These are phyloP conservation scores for Masnerella sp. DNA, from an alignment of 2,888 invertebrate genomes.

Conservation along the genomic window DNA sequence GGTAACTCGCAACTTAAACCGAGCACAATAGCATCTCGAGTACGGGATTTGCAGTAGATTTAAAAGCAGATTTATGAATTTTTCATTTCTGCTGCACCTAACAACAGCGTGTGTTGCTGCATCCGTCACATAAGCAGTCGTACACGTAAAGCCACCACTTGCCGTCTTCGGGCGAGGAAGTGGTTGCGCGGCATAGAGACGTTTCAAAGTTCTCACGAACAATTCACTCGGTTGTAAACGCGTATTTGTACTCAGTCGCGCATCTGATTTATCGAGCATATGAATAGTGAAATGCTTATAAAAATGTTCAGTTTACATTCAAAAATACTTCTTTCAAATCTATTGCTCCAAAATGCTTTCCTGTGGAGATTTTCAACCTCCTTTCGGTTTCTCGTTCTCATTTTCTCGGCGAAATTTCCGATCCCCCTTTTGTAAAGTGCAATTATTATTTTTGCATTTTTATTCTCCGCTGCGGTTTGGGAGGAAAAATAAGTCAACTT, in stretches of 20 bases:
- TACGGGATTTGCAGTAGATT: slow-evolving; percentile 11
- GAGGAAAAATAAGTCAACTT: too few relatives aligned
- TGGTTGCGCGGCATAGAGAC: not conserved
- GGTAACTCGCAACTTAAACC: not conserved
- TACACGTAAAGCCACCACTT: slow-evolving; percentile 9
- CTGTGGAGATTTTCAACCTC: too few relatives aligned
- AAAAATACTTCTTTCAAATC: too few relatives aligned
- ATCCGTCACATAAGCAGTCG: slow-evolving; percentile 6
- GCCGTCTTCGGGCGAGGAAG: not conserved
- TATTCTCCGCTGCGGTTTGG: too few relatives aligned
- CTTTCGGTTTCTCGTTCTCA: too few relatives aligned
- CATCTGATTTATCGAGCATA: slow-evolving; percentile 25
- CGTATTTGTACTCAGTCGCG: slow-evolving; percentile 14
- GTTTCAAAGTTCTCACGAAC: slow-evolving; percentile 7
- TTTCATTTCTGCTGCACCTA: slow-evolving; percentile 21
- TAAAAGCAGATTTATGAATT: slow-evolving; percentile 28
- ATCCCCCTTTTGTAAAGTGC: too few relatives aligned
- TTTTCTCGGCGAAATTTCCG: too few relatives aligned
- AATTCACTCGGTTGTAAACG: slow-evolving; percentile 18
- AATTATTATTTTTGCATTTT: too few relatives aligned
- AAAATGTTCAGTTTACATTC: too few relatives aligned
- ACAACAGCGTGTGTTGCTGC: slow-evolving; percentile 23
- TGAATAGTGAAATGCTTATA: slow-evolving; percentile 17
- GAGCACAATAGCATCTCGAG: slow-evolving; percentile 11
- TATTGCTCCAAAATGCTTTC: too few relatives aligned